A percentile compares a stretch with the other conserved stretches of the same genome.
These are phyloP conservation scores for Andrena praecox DNA, from an alignment of 2,888 invertebrate genomes.

Conservation along the genomic window DNA sequence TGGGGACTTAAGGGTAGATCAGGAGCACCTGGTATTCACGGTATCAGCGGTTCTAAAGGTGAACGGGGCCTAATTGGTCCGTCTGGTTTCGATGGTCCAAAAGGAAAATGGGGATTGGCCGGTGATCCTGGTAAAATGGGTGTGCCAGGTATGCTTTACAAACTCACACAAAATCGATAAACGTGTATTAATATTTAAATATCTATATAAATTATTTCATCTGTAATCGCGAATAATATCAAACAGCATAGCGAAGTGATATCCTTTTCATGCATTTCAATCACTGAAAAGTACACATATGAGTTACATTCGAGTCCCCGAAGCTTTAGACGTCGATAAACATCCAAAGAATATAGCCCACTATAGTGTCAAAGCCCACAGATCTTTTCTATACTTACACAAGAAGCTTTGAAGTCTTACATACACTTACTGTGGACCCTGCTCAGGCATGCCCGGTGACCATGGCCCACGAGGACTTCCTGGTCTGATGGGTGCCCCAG, in stretches of 20 bases:
- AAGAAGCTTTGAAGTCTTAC: not conserved
- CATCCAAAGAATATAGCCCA: too few relatives aligned
- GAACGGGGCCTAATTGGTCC: slow-evolving; percentile 83
- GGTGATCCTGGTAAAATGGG: slow-evolving; percentile 86
- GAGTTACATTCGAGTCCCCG: too few relatives aligned
- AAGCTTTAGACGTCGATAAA: too few relatives aligned
- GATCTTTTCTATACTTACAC: too few relatives aligned
- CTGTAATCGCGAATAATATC: too few relatives aligned
- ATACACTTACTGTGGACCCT: not conserved
- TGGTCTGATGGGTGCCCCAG: slow-evolving; percentile 88
- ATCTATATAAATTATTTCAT: too few relatives aligned
- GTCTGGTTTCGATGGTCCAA: slow-evolving; percentile 82
- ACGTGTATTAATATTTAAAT: not conserved
- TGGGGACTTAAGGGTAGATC: slow-evolving; percentile 76
- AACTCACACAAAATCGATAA: not conserved
- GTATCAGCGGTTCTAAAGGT: slow-evolving; percentile 87
- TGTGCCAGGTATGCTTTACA: slow-evolving; percentile 83
- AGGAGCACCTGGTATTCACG: slow-evolving; percentile 79
- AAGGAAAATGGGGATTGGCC: slow-evolving; percentile 83
- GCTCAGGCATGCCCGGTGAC: slow-evolving; percentile 82
- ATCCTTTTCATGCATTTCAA: too few relatives aligned
- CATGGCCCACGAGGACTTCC: slow-evolving; percentile 81
- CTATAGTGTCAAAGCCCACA: too few relatives aligned
- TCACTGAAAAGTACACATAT: too few relatives aligned
- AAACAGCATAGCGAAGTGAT: too few relatives aligned